Conservation (phyloP, 2,113 vertebrate species). For the Hypocryptadius cinnamomeus region DNA sequence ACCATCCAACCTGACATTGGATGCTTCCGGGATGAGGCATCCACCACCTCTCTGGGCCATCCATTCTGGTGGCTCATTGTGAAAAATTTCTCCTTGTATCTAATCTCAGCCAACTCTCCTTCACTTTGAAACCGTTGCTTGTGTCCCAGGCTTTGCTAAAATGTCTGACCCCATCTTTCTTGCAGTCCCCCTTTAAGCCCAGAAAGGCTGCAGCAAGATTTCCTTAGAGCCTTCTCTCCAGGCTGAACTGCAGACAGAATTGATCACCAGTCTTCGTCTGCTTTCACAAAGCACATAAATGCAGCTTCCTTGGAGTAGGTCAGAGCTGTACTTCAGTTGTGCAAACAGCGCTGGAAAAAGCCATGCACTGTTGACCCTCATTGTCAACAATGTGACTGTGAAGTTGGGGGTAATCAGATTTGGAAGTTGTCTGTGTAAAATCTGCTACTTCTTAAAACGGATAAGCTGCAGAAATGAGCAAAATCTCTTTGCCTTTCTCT, state of each 20-base stretch:
- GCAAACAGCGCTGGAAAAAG: neutral
- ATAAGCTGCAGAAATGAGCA: neutral
- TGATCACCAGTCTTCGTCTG: neutral
- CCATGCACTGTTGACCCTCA: neutral
- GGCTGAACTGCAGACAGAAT: neutral
- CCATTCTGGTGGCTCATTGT: neutral
- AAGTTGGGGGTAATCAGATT: neutral
- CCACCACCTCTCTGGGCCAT: neutral
- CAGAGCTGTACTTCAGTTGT: neutral
- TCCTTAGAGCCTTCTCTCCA: neutral
- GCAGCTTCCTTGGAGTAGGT: neutral
- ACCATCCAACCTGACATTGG: too few relatives aligned
- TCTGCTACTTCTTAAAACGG: accelerated
- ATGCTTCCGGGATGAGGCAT: neutral
- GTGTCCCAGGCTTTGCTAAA: neutral
- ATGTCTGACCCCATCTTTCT: neutral
- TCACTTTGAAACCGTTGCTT: neutral
- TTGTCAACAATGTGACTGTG: neutral
- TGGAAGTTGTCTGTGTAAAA: neutral
- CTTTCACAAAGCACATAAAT: neutral
- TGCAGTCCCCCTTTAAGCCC: neutral
- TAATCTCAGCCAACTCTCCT: neutral
- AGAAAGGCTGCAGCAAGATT: neutral
- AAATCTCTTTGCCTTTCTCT: neutral
- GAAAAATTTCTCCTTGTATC: neutral